Evolutionary conservation across 2,888 invertebrate species (phyloP).

Genomic region (Rutpela maculata): DNA sequence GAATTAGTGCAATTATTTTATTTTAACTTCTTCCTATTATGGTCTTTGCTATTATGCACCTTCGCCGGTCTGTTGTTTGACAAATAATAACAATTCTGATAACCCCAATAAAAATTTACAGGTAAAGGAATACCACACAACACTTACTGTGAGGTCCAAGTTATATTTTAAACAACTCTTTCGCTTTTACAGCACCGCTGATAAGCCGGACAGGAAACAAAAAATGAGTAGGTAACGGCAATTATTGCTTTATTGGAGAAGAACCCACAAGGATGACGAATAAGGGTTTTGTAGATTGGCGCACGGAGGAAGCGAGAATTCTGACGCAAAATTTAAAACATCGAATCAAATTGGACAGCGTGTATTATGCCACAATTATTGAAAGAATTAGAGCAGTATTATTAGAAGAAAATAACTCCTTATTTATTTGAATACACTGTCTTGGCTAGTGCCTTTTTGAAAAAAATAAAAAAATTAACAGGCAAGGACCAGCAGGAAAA

Average conservation of each 20-base stretch:
- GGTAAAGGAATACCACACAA: conserved; percentile 15
- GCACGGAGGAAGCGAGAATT: background rate
- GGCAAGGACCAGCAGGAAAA: no score
- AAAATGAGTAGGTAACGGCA: conserved; percentile 22
- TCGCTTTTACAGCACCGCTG: conserved; percentile 20
- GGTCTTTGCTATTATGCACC: no score
- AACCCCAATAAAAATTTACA: conserved; percentile 27
- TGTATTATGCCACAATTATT: no score
- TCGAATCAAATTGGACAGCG: background rate
- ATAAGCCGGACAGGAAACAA: conserved; percentile 26
- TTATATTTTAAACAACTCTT: conserved; percentile 18
- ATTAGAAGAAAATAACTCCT: no score
- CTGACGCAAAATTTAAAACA: background rate
- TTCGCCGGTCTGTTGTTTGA: conserved; percentile 27
- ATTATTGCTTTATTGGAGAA: conserved; percentile 29
- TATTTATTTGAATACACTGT: no score
- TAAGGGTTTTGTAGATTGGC: background rate
- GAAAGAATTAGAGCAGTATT: no score
- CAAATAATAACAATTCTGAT: conserved; percentile 33
- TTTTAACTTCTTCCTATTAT: conserved; percentile 7
- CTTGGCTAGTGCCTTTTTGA: no score
- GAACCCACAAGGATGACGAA: conserved; percentile 19
- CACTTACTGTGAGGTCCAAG: conserved; percentile 16
- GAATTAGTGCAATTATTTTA: conserved; percentile 25
- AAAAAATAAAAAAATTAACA: no score